phyloP scores from a whole-genome alignment of 35 echinoderm and acorn worm species.

The Stichopus chloronotus region DNA sequence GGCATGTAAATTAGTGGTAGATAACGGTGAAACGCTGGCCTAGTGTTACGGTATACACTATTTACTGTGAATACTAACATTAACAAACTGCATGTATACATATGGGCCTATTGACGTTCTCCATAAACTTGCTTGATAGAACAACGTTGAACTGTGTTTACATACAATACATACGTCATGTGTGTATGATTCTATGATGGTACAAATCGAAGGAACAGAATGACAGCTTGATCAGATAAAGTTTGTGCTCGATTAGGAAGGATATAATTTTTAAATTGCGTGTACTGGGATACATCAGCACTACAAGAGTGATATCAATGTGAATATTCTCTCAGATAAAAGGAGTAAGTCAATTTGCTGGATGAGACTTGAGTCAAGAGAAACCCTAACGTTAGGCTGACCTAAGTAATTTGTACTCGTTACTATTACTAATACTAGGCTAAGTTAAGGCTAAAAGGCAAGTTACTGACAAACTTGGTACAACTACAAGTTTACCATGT shows the following conservation, averaged over 20 bases:
- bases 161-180: background rate
- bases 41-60: background rate
- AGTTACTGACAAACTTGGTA: too few species aligned
- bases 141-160: background rate
- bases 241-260: background rate
- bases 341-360: background rate
- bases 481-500: too few species aligned
- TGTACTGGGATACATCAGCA: background rate
- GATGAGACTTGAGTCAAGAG: too few species aligned
- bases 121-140: background rate
- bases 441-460: too few species aligned
- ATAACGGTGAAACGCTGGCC: slow-evolving; percentile 20
- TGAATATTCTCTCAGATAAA: background rate
- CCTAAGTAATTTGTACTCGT: too few species aligned
- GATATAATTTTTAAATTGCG: background rate
- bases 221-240: background rate
- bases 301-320: background rate
- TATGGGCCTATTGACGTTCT: background rate
- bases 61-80: slow-evolving; percentile 21
- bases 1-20: background rate
- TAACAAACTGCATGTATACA: background rate
- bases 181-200: background rate
- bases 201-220: background rate
- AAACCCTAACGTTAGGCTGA: too few species aligned
- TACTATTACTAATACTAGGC: too few species aligned